A percentile compares a stretch with the other conserved stretches of the same genome.
phyloP scores from a whole-genome alignment of 2,888 invertebrate genomes.

The Neoscelio sp. region DNA sequence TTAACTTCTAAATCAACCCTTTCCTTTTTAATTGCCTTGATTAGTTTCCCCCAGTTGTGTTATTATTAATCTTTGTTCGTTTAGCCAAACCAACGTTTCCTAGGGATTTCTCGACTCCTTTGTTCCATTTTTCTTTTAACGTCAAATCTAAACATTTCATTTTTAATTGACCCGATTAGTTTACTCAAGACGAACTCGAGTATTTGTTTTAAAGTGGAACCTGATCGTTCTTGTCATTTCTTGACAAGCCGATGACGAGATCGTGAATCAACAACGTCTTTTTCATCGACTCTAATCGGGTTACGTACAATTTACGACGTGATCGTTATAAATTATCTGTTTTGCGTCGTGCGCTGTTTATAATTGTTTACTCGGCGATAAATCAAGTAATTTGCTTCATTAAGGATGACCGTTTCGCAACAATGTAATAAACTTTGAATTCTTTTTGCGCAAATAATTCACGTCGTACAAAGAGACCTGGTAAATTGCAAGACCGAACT shows the following conservation, averaged over 20 bases:
- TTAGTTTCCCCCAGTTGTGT: too few relatives aligned
- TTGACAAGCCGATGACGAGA: constrained; percentile 17
- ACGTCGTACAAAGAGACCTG: constrained; percentile 29
- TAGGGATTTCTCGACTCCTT: constrained; percentile 1
- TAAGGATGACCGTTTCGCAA: not conserved
- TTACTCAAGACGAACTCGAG: not conserved
- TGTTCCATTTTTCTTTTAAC: not conserved
- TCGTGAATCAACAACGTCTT: constrained; percentile 41
- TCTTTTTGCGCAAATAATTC: constrained; percentile 31
- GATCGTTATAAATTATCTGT: constrained; percentile 7
- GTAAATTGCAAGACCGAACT: too few relatives aligned
- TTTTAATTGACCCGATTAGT: not conserved
- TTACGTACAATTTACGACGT: constrained; percentile 26
- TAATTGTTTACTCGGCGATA: constrained; percentile 15
- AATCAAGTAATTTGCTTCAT: constrained; percentile 41
- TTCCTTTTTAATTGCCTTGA: too few relatives aligned
- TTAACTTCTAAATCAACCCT: too few relatives aligned
- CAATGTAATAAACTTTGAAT: constrained; percentile 21
- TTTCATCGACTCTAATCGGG: constrained; percentile 20
- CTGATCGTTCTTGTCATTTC: constrained; percentile 30
- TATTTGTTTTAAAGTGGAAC: not conserved
- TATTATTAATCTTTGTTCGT: too few relatives aligned
- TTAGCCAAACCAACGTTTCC: too few relatives aligned
- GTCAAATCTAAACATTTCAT: not conserved
- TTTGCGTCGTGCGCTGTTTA: not conserved